These are phyloP conservation scores for Dione juno DNA, from an alignment of 2,888 invertebrate genomes.

Conservation along the genomic window DNA sequence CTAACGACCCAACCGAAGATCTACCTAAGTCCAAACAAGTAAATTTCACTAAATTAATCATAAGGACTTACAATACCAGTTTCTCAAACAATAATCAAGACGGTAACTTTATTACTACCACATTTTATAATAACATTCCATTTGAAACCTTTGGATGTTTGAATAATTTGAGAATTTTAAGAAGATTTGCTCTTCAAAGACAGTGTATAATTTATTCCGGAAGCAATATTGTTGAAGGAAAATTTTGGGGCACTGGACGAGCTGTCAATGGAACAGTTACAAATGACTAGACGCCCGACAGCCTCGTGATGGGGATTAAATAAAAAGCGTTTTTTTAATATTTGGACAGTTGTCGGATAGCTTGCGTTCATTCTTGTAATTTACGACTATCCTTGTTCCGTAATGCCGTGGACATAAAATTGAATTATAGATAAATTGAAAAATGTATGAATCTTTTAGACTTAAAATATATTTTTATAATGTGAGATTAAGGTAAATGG, in stretches of 20 bases:
- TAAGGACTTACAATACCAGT: not conserved
- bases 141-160: not conserved
- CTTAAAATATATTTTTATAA: not conserved
- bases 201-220: constrained; percentile 16
- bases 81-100: not conserved
- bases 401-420: constrained; percentile 2
- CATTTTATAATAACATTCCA: not conserved
- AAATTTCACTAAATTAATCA: not conserved
- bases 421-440: not conserved
- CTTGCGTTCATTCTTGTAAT: constrained; percentile 4
- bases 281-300: constrained; percentile 19
- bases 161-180: constrained; percentile 14
- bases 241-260: constrained; percentile 16
- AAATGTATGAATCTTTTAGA: not conserved
- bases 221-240: constrained; percentile 17
- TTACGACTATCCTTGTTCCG: not conserved
- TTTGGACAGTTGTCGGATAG: constrained; percentile 13
- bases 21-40: not conserved
- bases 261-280: constrained; percentile 17
- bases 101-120: not conserved
- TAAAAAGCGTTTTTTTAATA: constrained; percentile 16
- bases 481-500: no score
- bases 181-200: not conserved
- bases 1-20: not conserved
- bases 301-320: constrained; percentile 6